Evolutionary conservation across 1,140 invertebrate genomes (phyloP).

Genomic region (Laupala kohalensis): DNA sequence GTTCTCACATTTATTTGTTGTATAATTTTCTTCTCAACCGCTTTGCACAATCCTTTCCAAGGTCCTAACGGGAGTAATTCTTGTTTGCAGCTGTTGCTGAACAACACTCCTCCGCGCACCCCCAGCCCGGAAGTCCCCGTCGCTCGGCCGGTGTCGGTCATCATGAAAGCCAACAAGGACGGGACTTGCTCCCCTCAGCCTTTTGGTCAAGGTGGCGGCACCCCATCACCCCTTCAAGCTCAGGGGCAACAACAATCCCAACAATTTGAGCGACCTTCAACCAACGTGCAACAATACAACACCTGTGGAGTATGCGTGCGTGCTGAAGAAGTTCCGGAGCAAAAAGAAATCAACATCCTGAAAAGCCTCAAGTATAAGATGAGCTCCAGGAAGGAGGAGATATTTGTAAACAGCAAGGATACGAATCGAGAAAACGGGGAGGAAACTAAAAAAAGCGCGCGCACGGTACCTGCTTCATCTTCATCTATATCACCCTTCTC

Average conservation of each 20-base stretch:
- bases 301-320: neutral
- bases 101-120: conserved; percentile 32
- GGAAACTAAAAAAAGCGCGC: neutral
- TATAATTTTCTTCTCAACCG: no score
- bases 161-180: conserved; percentile 64
- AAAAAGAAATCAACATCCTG: conserved; percentile 38
- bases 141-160: conserved; percentile 46
- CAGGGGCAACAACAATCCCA: no score
- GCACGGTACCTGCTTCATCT: conserved; percentile 5
- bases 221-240: neutral
- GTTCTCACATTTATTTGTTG: no score
- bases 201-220: neutral
- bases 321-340: neutral
- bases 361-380: conserved; percentile 68
- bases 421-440: conserved; percentile 29
- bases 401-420: conserved; percentile 40
- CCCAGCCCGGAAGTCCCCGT: conserved; percentile 28
- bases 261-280: neutral
- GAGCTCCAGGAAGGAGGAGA: conserved; percentile 46
- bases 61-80: no score
- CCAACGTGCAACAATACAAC: neutral
- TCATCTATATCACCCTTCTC: neutral
- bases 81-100: conserved; percentile 24
- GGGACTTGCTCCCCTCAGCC: conserved; percentile 48
- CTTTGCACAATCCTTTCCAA: no score